Evolutionary conservation across 2,113 vertebrate genomes (phyloP).

Genomic region (Cyanoderma ruficeps): DNA sequence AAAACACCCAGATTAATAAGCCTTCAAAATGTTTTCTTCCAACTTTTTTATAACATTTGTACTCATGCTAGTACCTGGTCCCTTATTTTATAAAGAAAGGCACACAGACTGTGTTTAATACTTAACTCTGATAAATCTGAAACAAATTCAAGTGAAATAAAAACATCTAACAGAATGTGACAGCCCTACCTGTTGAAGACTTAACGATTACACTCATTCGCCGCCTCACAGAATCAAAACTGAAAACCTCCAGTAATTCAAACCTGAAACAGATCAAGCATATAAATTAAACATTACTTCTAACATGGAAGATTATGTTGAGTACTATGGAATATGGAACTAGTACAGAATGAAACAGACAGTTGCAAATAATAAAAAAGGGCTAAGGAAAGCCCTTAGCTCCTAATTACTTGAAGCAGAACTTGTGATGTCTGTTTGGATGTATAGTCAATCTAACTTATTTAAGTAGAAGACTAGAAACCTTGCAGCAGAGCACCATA

Average conservation of each 20-base stretch:
- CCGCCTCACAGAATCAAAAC: constrained; percentile 93
- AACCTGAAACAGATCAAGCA: constrained; percentile 75
- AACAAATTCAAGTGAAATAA: neutral
- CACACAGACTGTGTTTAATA: neutral
- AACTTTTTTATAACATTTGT: neutral
- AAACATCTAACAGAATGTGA: neutral
- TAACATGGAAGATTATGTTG: neutral
- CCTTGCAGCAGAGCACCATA: neutral
- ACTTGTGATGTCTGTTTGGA: neutral
- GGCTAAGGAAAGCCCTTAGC: neutral
- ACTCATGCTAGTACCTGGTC: neutral
- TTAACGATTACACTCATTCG: constrained; percentile 96
- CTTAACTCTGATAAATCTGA: neutral
- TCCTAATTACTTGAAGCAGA: neutral
- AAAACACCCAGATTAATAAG: neutral
- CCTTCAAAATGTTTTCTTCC: neutral
- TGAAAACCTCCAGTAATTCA: constrained; percentile 89
- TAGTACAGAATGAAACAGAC: neutral
- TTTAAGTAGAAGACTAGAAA: neutral
- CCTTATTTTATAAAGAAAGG: neutral
- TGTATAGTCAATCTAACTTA: neutral
- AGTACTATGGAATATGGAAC: neutral
- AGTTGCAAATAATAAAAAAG: neutral
- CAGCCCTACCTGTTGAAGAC: constrained; percentile 78
- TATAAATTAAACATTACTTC: neutral